Conservation (phyloP, 2,888 invertebrate genomes). For the Timema podura region DNA sequence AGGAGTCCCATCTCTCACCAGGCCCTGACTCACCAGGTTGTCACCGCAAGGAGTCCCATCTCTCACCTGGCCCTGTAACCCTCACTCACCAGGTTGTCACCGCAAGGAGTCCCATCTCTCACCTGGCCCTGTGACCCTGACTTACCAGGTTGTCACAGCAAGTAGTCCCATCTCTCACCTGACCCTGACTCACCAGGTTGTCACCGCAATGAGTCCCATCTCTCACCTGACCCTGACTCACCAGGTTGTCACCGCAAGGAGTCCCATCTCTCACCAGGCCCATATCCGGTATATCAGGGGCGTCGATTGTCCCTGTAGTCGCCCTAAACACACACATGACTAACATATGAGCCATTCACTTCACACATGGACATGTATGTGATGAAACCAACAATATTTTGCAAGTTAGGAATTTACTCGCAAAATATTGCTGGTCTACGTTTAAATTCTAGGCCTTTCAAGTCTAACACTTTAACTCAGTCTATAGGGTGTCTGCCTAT, state of each 20-base stretch:
- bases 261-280: slow-evolving; percentile 93
- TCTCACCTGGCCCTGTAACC: slow-evolving; percentile 76
- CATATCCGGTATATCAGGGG: slow-evolving; percentile 65
- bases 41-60: slow-evolving; percentile 94
- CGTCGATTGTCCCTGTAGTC: slow-evolving; percentile 62
- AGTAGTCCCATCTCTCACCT: slow-evolving; percentile 90
- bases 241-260: slow-evolving; percentile 85
- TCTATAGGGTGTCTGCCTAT: too few relatives aligned
- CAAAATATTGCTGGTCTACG: too few relatives aligned
- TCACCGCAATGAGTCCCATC: slow-evolving; percentile 95
- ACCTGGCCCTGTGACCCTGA: slow-evolving; percentile 62
- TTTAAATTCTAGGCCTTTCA: too few relatives aligned
- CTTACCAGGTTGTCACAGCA: slow-evolving; percentile 82
- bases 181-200: slow-evolving; percentile 67
- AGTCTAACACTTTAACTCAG: too few relatives aligned
- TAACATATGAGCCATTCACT: neutral
- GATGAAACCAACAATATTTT: slow-evolving; percentile 34
- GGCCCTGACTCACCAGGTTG: slow-evolving; percentile 67
- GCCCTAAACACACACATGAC: slow-evolving; percentile 52
- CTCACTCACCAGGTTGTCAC: slow-evolving; percentile 72
- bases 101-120: slow-evolving; percentile 90
- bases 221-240: slow-evolving; percentile 60
- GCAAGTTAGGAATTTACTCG: too few relatives aligned
- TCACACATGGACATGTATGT: neutral
- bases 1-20: slow-evolving; percentile 90